These are phyloP conservation scores for Odocoileus virginianus DNA, from an alignment of 2,113 vertebrate species.

Conservation along the genomic window DNA sequence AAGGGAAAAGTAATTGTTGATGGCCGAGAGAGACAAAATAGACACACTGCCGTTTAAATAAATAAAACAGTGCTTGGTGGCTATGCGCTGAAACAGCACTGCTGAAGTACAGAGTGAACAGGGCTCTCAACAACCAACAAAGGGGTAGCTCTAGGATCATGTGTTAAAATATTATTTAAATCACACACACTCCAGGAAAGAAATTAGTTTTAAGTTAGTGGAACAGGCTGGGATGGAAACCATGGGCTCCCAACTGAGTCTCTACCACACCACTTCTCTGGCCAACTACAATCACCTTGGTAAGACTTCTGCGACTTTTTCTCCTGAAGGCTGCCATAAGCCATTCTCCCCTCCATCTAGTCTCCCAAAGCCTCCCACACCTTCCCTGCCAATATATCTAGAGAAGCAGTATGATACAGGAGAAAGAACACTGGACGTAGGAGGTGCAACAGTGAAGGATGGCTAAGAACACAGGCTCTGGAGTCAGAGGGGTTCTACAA, in stretches of 20 bases:
- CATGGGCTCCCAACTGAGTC: not conserved
- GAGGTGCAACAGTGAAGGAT: not conserved
- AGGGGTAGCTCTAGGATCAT: not conserved
- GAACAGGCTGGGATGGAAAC: not conserved
- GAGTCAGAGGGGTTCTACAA: not conserved
- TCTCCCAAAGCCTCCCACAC: not conserved
- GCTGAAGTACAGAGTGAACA: not conserved
- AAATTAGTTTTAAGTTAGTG: not conserved
- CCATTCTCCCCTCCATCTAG: not conserved
- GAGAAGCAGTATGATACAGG: not conserved
- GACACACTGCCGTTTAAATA: not conserved
- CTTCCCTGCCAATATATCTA: not conserved
- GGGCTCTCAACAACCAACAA: not conserved
- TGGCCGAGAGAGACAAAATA: not conserved
- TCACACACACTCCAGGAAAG: not conserved
- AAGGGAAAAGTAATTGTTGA: not conserved
- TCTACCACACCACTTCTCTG: not conserved
- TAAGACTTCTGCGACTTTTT: not conserved
- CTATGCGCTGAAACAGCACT: not conserved
- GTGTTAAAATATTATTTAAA: not conserved
- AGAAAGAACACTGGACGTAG: not conserved
- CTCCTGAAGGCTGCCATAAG: not conserved
- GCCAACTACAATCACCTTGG: not conserved
- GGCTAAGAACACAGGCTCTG: not conserved
- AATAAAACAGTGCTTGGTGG: not conserved